Conservation (phyloP, 2,888 invertebrate genomes). For the Drosophila neotestacea region DNA sequence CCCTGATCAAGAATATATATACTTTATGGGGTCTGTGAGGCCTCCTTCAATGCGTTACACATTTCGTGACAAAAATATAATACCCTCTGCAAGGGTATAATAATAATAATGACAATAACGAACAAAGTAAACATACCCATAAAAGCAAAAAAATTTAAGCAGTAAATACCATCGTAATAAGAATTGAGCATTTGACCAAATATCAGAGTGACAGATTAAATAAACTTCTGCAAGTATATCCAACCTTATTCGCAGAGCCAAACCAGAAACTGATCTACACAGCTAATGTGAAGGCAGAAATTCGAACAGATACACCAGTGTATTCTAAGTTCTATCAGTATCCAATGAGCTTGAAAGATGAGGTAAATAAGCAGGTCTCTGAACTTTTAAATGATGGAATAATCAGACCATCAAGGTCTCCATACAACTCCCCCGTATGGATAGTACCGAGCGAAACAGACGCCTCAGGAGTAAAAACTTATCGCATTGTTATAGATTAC, state of each 20-base stretch:
- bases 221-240: conserved; percentile 4
- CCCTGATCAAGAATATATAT: too few relatives aligned
- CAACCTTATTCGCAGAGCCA: conserved; percentile 36
- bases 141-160: conserved; percentile 7
- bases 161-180: neutral
- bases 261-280: conserved; percentile 26
- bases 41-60: too few relatives aligned
- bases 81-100: too few relatives aligned
- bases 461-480: too few relatives aligned
- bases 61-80: too few relatives aligned
- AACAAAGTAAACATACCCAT: neutral
- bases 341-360: conserved; percentile 19
- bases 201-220: neutral
- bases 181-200: neutral
- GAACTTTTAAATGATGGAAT: neutral
- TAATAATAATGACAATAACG: neutral
- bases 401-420: conserved; percentile 5
- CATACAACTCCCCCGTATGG: neutral
- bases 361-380: neutral
- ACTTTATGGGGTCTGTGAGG: too few relatives aligned
- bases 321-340: conserved; percentile 4
- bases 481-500: too few relatives aligned
- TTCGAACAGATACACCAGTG: conserved; percentile 3
- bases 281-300: conserved; percentile 30
- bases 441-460: neutral